Evolutionary conservation across 2,797 vertebrate species (phyloP).

Genomic region (Erethizon dorsatum): DNA sequence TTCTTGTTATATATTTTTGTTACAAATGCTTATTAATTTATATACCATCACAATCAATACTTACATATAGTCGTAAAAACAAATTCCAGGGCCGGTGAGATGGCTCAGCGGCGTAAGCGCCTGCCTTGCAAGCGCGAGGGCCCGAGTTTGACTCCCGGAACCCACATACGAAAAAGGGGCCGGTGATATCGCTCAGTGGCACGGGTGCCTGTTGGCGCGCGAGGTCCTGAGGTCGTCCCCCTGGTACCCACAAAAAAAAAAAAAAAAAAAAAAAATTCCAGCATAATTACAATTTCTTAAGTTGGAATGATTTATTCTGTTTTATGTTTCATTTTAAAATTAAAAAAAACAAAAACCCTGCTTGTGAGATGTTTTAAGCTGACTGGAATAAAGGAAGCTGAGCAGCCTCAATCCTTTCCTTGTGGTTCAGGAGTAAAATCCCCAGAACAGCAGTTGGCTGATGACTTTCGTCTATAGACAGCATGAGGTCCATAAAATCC

Average conservation of each 20-base stretch:
- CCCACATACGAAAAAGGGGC: no score
- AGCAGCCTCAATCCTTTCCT: neutral
- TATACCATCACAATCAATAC: neutral
- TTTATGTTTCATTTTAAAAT: slow-evolving; percentile 34
- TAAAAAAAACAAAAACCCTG: neutral
- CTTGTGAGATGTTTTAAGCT: neutral
- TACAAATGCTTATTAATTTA: slow-evolving; percentile 29
- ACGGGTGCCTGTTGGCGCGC: no score
- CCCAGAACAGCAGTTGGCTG: slow-evolving; percentile 64
- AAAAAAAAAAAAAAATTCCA: neutral
- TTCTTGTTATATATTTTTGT: neutral
- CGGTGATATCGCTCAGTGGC: no score
- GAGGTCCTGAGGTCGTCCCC: no score
- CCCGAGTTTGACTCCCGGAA: no score
- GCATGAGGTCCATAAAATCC: slow-evolving; percentile 78
- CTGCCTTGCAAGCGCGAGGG: no score
- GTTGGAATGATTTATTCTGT: slow-evolving; percentile 23
- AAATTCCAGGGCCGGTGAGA: no score
- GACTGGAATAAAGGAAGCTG: neutral
- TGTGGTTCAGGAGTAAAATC: slow-evolving; percentile 21
- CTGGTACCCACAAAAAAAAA: no score
- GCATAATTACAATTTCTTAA: slow-evolving; percentile 39
- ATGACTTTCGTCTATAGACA: slow-evolving; percentile 78
- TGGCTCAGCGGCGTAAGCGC: no score
- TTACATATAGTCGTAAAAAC: slow-evolving; percentile 10